Base-by-base conservation (phyloP, 2,888 invertebrate species). In the Drosophila incognita region DNA sequence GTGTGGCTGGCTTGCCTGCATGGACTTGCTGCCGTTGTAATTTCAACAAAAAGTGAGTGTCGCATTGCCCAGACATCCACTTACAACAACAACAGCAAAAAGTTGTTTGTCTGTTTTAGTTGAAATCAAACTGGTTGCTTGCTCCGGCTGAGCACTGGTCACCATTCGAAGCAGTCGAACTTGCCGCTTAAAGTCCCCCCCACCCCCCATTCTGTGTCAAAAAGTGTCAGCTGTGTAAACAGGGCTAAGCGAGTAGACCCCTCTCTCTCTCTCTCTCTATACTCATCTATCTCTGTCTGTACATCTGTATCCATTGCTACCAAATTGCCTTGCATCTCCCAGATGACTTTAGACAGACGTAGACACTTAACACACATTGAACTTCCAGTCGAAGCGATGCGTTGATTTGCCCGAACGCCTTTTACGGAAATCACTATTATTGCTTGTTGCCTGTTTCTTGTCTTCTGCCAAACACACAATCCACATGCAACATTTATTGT, bases 171-270 rank as follows among this genome's bases (percentile, higher is more conserved):
- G 85, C 67, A 78, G 86, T 81, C 88, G 74, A 79, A 74, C 66
- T 74, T 69, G 71, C 70, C 33, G 24, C 70, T 46, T 79, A 46
- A 56, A 61, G 53, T 36, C 29, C 35, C 51, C 51, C 36, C 33
- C 42, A 1, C 29, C 18, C n/a, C 6, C 7, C 48, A 7, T 29
- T 7, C 24, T n/a, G 24, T 38, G 27, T n/a, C 69, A 67, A 87
- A 87, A 82, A 82, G 80, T 85, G 87, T 89, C 87, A 89, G 89
- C 85, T 87, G 85, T 84, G 89, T 81, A 84, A 88, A 83, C 89
- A 87, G 89, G 80, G 87, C 83, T 82, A 83, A 81, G 73, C 73
- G 81, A 76, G 69, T 59, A 59, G 62, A 63, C 69, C 49, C 69
- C 69, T 21, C 24, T 24, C 24, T 56, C 53, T 46, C 31, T 4